Base-by-base conservation (phyloP, 2,113 vertebrate genomes). In the Perca flavescens region DNA sequence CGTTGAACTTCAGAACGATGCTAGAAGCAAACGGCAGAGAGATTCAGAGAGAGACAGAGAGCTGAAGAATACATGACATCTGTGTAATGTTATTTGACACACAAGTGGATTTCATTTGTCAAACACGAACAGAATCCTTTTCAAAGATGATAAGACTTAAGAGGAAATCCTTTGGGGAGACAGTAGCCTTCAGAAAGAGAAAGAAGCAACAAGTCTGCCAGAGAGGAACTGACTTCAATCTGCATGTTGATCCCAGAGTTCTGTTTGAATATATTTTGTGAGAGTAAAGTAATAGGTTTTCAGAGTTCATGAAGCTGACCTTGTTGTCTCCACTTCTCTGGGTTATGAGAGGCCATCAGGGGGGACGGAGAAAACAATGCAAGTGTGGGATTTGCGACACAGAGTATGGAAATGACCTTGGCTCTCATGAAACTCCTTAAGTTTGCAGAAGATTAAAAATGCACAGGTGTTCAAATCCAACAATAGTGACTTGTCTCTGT, bases 41-140 rank as follows among this genome's bases (percentile, higher is more conserved):
- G 64, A 78, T 69, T 46, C 36, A 40, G 22, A 53, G 54, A 70
- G 64, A 50, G 19, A 71, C 10, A 28, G 16, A 21, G 52, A 80
- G 58, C 31, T 28, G 36, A 70, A 56, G 54, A 72, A 58, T 43
- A 72, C 65, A 72, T 19, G 15, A 50, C 57, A 19, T 66, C 52
- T 69, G 34, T 80, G 77, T 74, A 64, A 63, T 77, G 34, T 43
- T 69, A 78, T 82, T 67, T 16, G 21, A 68, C 57, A 66, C 46
- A 46, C 1, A 12, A 50, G 71, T 62, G 12, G 34, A 84, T 80
- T 80, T 53, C 15, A 28, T 80, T 78, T 88, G 71, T 81, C 22
- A 67, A 74, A 78, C 56, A 67, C 54, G 63, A 86, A 68, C 69
- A 86, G 77, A 75, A 78, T 63, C 46, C 49, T 68, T 73, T 73